These are phyloP conservation scores for Drosophila colorata DNA, from an alignment of 2,888 invertebrate species.

Conservation along the genomic window DNA sequence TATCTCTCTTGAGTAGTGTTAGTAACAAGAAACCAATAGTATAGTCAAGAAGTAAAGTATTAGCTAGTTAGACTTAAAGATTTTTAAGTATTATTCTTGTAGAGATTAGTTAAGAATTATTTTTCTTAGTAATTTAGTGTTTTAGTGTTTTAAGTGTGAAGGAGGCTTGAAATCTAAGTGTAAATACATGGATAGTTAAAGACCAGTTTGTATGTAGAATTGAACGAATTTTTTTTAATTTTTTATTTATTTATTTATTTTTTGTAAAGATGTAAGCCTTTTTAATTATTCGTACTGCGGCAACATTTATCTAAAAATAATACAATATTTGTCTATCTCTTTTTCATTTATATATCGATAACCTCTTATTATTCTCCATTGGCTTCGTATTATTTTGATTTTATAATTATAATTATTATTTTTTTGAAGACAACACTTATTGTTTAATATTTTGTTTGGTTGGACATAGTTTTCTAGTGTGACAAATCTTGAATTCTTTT, in stretches of 20 bases:
- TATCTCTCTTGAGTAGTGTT: constrained; percentile 6
- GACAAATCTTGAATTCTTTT: constrained; percentile 8
- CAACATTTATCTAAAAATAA: constrained; percentile 77
- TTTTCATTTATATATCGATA: constrained; percentile 26
- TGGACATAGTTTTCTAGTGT: constrained; percentile 44
- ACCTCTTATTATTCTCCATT: constrained; percentile 3
- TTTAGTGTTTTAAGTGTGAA: constrained; percentile 24
- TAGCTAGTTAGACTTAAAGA: constrained; percentile 25
- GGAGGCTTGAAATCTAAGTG: constrained; percentile 28
- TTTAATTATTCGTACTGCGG: constrained; percentile 34
- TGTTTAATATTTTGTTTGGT: constrained; percentile 34
- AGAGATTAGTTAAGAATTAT: constrained; percentile 17
- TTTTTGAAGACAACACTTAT: constrained; percentile 41
- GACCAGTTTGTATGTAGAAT: constrained; percentile 18
- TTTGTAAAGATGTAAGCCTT: constrained; percentile 22
- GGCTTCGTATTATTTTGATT: constrained; percentile 1
- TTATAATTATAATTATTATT: constrained; percentile 7
- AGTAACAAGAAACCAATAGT: constrained; percentile 66
- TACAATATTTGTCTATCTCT: constrained; percentile 33
- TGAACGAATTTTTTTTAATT: constrained; percentile 2
- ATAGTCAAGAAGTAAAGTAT: constrained; percentile 44
- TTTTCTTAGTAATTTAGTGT: constrained; percentile 20
- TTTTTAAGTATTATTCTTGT: constrained; percentile 23
- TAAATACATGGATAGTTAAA: constrained; percentile 20
- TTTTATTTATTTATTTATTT: background rate